A percentile compares a stretch with the other conserved stretches of the same genome.
Conservation (phyloP, 2,888 invertebrate genomes). For the Fabriciana adippe region DNA sequence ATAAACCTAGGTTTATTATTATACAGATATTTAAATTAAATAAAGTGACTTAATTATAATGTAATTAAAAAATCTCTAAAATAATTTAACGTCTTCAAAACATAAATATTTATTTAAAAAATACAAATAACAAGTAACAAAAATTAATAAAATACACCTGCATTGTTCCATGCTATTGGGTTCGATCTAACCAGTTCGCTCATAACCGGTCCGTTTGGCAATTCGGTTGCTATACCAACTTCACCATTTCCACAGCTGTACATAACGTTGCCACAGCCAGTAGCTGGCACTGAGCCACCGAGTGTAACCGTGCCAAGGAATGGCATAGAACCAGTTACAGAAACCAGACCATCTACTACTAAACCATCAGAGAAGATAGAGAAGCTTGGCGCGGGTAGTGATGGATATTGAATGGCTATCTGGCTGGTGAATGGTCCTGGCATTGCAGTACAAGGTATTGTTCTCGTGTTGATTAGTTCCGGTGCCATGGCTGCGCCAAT, state of each 20-base stretch:
- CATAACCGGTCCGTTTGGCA: constrained; percentile 16
- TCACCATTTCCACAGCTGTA: constrained; percentile 39
- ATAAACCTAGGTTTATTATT: no score
- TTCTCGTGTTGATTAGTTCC: constrained; percentile 5
- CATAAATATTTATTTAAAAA: no score
- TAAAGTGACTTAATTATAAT: no score
- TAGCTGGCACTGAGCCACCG: constrained; percentile 48
- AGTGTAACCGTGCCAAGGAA: constrained; percentile 52
- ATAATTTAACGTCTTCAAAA: no score
- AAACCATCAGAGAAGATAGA: constrained; percentile 48
- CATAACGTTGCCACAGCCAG: constrained; percentile 45
- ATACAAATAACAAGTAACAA: not conserved
- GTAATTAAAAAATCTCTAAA: no score
- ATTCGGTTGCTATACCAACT: constrained; percentile 35
- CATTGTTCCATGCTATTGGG: not conserved
- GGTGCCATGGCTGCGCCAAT: constrained; percentile 19
- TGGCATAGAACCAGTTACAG: constrained; percentile 50
- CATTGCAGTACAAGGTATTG: constrained; percentile 5
- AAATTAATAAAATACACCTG: not conserved
- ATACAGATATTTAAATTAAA: no score
- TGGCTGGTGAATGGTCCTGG: constrained; percentile 28
- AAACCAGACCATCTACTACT: constrained; percentile 49
- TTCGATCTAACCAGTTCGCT: constrained; percentile 1
- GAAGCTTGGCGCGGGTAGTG: constrained; percentile 39
- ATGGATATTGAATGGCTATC: constrained; percentile 31